Evolutionary conservation across 2,797 vertebrate genomes (phyloP).

Genomic region (Orientallactaga sibirica): DNA sequence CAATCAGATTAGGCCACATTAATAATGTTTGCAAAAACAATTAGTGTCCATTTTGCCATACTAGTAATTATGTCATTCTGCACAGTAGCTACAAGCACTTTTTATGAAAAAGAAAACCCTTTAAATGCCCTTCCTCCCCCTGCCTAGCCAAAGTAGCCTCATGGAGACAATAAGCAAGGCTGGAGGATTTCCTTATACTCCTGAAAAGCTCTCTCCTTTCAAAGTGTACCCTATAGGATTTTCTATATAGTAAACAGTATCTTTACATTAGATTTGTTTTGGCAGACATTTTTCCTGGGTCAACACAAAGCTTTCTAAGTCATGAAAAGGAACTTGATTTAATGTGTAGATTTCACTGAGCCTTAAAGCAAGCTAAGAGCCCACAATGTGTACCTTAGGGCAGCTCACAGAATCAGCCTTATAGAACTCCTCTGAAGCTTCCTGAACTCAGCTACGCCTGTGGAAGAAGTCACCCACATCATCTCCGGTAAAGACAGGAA

Average conservation of each 20-base stretch:
- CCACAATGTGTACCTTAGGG: neutral
- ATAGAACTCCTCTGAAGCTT: slow-evolving; percentile 78
- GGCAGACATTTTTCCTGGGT: neutral
- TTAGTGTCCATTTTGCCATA: slow-evolving; percentile 51
- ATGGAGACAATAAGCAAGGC: slow-evolving; percentile 44
- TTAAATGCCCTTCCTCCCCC: neutral
- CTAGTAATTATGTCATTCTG: slow-evolving; percentile 56
- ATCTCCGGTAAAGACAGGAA: slow-evolving; percentile 76
- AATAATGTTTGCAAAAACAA: slow-evolving; percentile 49
- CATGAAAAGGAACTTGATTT: slow-evolving; percentile 45
- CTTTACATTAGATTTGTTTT: neutral
- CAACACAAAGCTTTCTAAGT: neutral
- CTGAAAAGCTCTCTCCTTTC: neutral
- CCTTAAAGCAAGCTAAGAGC: slow-evolving; percentile 68
- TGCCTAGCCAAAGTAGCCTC: neutral
- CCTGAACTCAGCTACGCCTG: slow-evolving; percentile 56
- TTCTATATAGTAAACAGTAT: neutral
- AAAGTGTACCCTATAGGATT: neutral
- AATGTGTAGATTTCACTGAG: slow-evolving; percentile 77
- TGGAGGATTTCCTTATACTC: neutral
- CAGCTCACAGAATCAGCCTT: slow-evolving; percentile 71
- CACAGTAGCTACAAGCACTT: slow-evolving; percentile 41
- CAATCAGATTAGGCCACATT: slow-evolving; percentile 60
- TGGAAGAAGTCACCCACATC: slow-evolving; percentile 64
- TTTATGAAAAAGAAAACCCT: slow-evolving; percentile 36